A percentile compares a stretch with the other conserved stretches of the same genome.
Evolutionary conservation across 2,797 vertebrate species (phyloP).

Genomic region (Schizopygopsis malacanthus): DNA sequence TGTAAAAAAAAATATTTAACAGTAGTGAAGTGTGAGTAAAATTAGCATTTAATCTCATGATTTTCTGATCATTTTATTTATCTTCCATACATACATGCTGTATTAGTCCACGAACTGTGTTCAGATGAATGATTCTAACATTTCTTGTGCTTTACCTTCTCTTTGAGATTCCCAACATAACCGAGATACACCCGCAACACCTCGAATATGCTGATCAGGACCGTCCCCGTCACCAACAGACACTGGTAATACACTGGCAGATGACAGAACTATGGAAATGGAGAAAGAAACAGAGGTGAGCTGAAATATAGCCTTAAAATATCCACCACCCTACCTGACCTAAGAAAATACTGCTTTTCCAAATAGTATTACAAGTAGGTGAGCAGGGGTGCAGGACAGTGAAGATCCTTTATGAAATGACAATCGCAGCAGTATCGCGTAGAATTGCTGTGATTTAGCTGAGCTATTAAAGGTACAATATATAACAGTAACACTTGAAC

Average conservation of each 20-base stretch:
- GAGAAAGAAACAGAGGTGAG: slow-evolving; percentile 12
- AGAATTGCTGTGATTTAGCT: not conserved
- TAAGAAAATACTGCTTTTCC: not conserved
- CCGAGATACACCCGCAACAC: slow-evolving; percentile 83
- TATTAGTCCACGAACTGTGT: not conserved
- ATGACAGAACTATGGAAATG: slow-evolving; percentile 73
- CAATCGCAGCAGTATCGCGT: not conserved
- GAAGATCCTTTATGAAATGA: not conserved
- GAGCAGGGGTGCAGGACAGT: not conserved
- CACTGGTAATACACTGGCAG: slow-evolving; percentile 85
- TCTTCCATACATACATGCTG: not conserved
- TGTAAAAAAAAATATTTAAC: too few species aligned
- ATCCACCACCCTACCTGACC: not conserved
- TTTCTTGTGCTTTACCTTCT: slow-evolving; percentile 78
- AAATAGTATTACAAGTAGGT: not conserved
- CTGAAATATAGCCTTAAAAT: not conserved
- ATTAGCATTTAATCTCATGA: not conserved
- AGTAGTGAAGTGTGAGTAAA: not conserved
- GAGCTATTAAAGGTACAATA: not conserved
- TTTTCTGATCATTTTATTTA: not conserved
- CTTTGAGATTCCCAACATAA: slow-evolving; percentile 86
- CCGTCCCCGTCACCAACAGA: slow-evolving; percentile 78
- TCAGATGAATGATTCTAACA: not conserved
- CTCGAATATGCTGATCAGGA: slow-evolving; percentile 80
- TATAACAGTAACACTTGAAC: slow-evolving; percentile 11